A percentile compares a stretch with the other conserved stretches of the same genome.
Evolutionary conservation across 2,888 invertebrate genomes (phyloP).

Genomic region (Poecilus cupreus): DNA sequence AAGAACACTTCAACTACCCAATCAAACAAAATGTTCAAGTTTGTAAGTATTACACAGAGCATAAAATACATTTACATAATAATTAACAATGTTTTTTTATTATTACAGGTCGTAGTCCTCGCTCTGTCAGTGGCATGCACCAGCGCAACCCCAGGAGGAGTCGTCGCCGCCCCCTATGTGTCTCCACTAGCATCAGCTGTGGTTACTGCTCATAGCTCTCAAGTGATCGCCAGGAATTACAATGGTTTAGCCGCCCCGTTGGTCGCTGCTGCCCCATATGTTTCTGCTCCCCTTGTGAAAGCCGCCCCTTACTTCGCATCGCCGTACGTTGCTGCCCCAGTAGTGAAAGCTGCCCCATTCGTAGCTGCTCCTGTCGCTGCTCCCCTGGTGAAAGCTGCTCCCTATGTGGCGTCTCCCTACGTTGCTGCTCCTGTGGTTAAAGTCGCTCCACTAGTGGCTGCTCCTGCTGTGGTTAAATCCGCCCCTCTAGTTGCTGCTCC

Average conservation of each 20-base stretch:
- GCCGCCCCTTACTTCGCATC: too few relatives aligned
- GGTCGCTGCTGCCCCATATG: slow-evolving; percentile 63
- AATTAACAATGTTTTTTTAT: neutral
- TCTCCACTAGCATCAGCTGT: slow-evolving; percentile 67
- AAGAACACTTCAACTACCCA: slow-evolving; percentile 15
- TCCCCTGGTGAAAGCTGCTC: slow-evolving; percentile 65
- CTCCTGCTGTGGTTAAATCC: slow-evolving; percentile 56
- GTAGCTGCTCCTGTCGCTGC: slow-evolving; percentile 72
- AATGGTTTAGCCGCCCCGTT: slow-evolving; percentile 75
- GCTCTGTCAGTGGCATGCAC: slow-evolving; percentile 63
- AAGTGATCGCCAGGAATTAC: slow-evolving; percentile 79
- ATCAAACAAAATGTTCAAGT: slow-evolving; percentile 64
- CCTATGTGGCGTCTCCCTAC: slow-evolving; percentile 58
- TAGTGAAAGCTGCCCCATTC: slow-evolving; percentile 65
- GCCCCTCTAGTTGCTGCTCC: too few relatives aligned
- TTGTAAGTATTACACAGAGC: slow-evolving; percentile 61
- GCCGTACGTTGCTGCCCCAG: slow-evolving; percentile 67
- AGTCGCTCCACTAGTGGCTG: slow-evolving; percentile 64
- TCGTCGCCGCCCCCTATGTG: slow-evolving; percentile 66
- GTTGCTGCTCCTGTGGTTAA: slow-evolving; percentile 63
- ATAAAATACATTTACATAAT: neutral
- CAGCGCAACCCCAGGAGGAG: slow-evolving; percentile 69
- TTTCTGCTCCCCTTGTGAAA: slow-evolving; percentile 65
- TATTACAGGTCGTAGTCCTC: slow-evolving; percentile 22
- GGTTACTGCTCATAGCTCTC: slow-evolving; percentile 81